Base-by-base conservation (phyloP, 2,113 vertebrate species). In the Podiceps cristatus region DNA sequence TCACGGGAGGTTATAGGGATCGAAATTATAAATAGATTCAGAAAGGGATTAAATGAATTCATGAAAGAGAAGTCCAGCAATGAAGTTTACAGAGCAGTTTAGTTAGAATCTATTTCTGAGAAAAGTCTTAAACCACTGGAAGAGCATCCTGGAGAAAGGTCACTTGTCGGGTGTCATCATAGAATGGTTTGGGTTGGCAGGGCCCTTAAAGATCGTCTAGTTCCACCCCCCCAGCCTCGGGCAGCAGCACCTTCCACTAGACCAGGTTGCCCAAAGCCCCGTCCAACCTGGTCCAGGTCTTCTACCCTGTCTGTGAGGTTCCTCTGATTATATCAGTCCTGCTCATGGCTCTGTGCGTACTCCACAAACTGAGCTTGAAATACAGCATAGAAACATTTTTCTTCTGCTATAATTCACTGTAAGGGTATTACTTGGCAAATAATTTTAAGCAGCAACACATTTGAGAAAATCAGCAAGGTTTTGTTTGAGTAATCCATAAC, bases 391-490 rank as follows among this genome's bases (percentile, higher is more conserved):
- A 83, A 86, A 15, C 37, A 5, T 5, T 25, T 67, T 67, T 74
- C 66, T 71, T 33, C 44, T 76, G 10, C 23, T 20, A 31, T 85
- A 64, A 75, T 25, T 90, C 56, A 35, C 33, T 35, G 4, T 64
- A 11, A 1, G 3, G 37, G 7, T 88, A 53, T 82, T 90, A 35
- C 37, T 83, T 90, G 53, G 27, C 60, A 88, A 90, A 72, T 72
- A 49, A 58, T 66, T 76, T 66, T 77, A 68, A 77, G 45, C 53
- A 88, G 25, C 55, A 80, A 50, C 42, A 73, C 24, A 35, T 80
- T 53, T 67, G 33, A 93, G 74, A 88, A 94, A 90, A 86, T 72
- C 13, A 28, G 31, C 42, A 40, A 77, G 58, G 28, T 50, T 90
- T 79, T 68, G 15, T 56, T 67, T 63, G 33, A 49, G 25, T 49